Conservation (phyloP, 1,140 invertebrate genomes). For the Trichonephila clavipes region DNA sequence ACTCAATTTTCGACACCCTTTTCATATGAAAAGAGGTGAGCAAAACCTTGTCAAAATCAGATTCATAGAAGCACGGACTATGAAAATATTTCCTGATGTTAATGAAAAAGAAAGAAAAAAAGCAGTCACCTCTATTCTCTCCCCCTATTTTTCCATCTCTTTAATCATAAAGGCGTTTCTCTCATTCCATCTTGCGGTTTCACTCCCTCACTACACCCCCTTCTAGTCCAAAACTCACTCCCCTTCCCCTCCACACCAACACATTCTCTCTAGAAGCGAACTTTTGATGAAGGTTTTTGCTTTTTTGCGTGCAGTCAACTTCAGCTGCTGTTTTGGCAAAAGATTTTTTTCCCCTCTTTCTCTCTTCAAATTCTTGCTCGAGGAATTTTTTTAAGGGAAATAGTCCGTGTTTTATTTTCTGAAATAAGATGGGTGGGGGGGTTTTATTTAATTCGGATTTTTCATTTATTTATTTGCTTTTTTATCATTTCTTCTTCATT, state of each 20-base stretch:
- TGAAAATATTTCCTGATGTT: constrained; percentile 68
- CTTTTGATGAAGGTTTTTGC: constrained; percentile 70
- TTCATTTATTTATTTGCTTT: constrained; percentile 33
- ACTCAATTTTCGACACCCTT: constrained; percentile 63
- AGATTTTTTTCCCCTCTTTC: not conserved
- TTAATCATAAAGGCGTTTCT: constrained; percentile 73
- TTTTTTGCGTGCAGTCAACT: constrained; percentile 72
- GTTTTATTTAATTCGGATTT: constrained; percentile 70
- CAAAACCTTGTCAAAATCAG: constrained; percentile 67
- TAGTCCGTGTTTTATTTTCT: constrained; percentile 72
- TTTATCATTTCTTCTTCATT: constrained; percentile 6
- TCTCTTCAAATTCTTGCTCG: constrained; percentile 58
- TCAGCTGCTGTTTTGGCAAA: constrained; percentile 63
- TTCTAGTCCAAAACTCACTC: not conserved
- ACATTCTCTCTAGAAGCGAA: constrained; percentile 16
- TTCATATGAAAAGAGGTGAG: constrained; percentile 59
- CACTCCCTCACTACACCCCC: not conserved
- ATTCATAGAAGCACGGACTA: constrained; percentile 60
- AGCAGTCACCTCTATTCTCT: not conserved
- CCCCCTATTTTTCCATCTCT: constrained; percentile 43
- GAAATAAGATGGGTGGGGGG: constrained; percentile 53
- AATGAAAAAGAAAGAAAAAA: constrained; percentile 68
- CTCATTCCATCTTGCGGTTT: constrained; percentile 54
- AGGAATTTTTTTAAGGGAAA: constrained; percentile 62
- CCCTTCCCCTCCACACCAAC: not conserved